Percentiles rank a stretch among this genome's conserved stretches.
Conservation (phyloP, 1,140 invertebrate species). For the Philopotamus ludificatus region DNA sequence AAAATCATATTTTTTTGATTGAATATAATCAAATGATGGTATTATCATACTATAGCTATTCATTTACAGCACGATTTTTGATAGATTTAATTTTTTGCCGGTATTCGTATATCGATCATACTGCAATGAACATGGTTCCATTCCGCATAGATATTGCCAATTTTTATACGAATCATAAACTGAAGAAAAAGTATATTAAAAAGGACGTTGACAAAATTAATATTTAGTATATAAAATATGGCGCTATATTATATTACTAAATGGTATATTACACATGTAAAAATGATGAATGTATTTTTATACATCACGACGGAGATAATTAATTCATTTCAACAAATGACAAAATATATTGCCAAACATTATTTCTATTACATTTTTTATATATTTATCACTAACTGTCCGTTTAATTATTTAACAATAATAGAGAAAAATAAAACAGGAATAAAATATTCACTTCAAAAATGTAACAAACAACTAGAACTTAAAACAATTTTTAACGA, state of each 20-base stretch:
- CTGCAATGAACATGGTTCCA: no score
- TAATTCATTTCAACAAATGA: constrained; percentile 18
- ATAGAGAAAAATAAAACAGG: constrained; percentile 41
- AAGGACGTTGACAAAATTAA: no score
- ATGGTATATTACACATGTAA: neutral
- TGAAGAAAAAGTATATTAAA: neutral
- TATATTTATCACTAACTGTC: constrained; percentile 31
- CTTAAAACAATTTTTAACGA: constrained; percentile 25
- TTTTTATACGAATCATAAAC: neutral
- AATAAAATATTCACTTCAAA: constrained; percentile 42
- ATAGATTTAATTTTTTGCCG: no score
- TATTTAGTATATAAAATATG: neutral
- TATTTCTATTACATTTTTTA: constrained; percentile 9
- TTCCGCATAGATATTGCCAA: neutral
- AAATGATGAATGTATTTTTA: constrained; percentile 15
- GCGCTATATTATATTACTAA: neutral
- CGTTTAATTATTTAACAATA: constrained; percentile 38
- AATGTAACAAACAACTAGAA: constrained; percentile 40
- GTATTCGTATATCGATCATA: no score
- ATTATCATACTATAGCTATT: no score
- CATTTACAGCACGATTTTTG: no score
- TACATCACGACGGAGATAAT: constrained; percentile 6
- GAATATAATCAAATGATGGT: no score
- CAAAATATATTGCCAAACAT: constrained; percentile 19
- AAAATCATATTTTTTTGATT: no score